phyloP scores from a whole-genome alignment of 23 tunicate genomes.

The Halocynthia roretzi region DNA sequence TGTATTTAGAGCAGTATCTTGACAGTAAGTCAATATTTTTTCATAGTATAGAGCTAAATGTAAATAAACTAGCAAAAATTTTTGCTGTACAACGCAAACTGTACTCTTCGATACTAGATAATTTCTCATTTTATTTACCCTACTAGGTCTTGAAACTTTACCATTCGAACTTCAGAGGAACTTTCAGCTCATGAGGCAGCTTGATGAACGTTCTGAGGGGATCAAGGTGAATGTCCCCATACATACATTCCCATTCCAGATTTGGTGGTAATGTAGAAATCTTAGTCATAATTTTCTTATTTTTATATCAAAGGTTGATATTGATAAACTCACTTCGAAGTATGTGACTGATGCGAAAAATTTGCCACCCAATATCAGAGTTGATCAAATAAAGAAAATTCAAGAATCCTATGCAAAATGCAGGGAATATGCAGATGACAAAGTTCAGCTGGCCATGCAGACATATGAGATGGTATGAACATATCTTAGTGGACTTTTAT shows the following conservation, averaged over 20 bases:
- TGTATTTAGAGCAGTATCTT: constrained; percentile 80
- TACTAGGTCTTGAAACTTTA: constrained; percentile 57
- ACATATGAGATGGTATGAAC: constrained; percentile 57
- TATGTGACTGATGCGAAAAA: constrained; percentile 62
- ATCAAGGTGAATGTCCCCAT: constrained; percentile 29
- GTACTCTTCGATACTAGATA: no score
- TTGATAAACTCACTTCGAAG: constrained; percentile 50
- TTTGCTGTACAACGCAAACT: no score
- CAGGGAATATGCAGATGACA: constrained; percentile 86
- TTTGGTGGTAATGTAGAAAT: background rate
- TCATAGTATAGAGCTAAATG: background rate
- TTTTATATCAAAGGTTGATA: constrained; percentile 38
- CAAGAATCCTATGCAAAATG: constrained; percentile 73
- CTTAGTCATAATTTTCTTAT: background rate
- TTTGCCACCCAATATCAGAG: constrained; percentile 49
- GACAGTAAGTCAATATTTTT: constrained; percentile 52
- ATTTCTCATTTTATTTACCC: no score
- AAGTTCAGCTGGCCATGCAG: constrained; percentile 80
- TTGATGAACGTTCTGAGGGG: constrained; percentile 84
- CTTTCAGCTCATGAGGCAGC: constrained; percentile 82
- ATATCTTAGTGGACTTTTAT: background rate
- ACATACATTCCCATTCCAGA: background rate
- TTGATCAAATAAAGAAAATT: constrained; percentile 62
- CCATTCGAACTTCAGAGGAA: constrained; percentile 85
- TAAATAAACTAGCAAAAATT: no score